Evolutionary conservation across 2,888 invertebrate genomes (phyloP), one percentile per base, ranked within the genome.

Genomic region (Pachliopta kotzebuea): DNA sequence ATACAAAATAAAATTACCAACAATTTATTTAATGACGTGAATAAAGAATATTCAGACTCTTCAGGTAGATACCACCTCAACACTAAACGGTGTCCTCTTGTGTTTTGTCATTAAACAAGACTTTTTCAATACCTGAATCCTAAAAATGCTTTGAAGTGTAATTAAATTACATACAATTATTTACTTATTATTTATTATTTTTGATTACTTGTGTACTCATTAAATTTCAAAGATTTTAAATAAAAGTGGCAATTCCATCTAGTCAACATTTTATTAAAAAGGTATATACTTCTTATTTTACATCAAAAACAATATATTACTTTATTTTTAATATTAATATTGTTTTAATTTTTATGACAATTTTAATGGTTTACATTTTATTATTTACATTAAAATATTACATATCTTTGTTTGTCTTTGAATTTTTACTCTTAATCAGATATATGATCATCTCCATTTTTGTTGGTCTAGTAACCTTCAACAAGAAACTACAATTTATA

Each of bases 211-310:
- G 20, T 53, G 9, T 53, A 17, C 18, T 9, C 6, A n/a, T 54
- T 54, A 54, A n/a, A 6, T 26, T n/a, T 29, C 18, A 56, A 56
- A 42, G 18, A 37, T 11, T 42, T 45, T 42, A 24, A 17, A 21
- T 21, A 6, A 26, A 26, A 14, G 18, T 58, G 58, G 58, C 58
- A 20, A 58, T 50, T 58, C 49, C 52, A 56, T 62, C 62, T 62
- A 62, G 62, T 62, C 62, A 62, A 62, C 42, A 57, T 57, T 53
- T 57, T 49, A 9, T 53, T 60, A 50, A 45, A 59, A 18, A 18
- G 23, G 17, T 18, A 26, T 24, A 24, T 6, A 26, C 2, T 24
- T 54, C 54, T 54, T 54, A 14, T 24, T 54, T 54, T 18, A 52
- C 21, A 45, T 45, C 45, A 45, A n/a, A 45, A 45, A 45, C 6